A percentile compares a stretch with the other conserved stretches of the same genome.
These are phyloP conservation scores for Panagrolaimus sp. DNA, from an alignment of 1,140 invertebrate species.

Conservation along the genomic window DNA sequence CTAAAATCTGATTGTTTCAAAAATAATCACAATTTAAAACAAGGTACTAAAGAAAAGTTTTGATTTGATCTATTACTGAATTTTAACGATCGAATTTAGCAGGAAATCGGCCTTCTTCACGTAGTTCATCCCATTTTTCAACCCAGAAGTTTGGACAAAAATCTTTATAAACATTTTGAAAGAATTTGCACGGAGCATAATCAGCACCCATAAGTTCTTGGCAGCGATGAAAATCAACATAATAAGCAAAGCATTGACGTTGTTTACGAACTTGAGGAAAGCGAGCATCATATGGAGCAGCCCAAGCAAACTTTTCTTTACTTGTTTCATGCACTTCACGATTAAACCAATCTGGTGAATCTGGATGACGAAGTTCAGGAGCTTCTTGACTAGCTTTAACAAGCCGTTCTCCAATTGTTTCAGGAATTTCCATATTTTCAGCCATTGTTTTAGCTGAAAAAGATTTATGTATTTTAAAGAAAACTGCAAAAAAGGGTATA, in stretches of 20 bases:
- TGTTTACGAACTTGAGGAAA: constrained; percentile 89
- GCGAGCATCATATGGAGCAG: constrained; percentile 84
- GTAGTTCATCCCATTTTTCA: constrained; percentile 83
- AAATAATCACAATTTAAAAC: too few relatives aligned
- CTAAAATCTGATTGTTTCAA: too few relatives aligned
- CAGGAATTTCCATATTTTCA: constrained; percentile 28
- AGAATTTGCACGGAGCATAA: constrained; percentile 86
- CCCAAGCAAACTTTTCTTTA: constrained; percentile 58
- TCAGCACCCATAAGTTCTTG: constrained; percentile 76
- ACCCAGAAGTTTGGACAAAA: constrained; percentile 83
- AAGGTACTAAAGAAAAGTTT: too few relatives aligned
- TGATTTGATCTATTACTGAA: neutral
- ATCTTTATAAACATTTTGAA: constrained; percentile 75
- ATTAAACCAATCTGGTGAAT: constrained; percentile 53
- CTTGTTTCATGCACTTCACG: constrained; percentile 44
- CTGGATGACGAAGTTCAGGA: constrained; percentile 43
- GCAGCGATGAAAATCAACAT: constrained; percentile 86
- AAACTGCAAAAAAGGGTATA: too few relatives aligned
- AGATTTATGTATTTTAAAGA: too few relatives aligned
- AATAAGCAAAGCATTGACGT: constrained; percentile 82
- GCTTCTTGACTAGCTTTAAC: constrained; percentile 32
- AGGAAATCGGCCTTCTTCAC: constrained; percentile 73
- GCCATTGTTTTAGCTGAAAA: neutral
- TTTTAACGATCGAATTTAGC: constrained; percentile 60
- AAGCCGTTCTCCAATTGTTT: constrained; percentile 38